Evolutionary conservation across 2,113 vertebrate species (phyloP).

Genomic region (Myotis davidii): DNA sequence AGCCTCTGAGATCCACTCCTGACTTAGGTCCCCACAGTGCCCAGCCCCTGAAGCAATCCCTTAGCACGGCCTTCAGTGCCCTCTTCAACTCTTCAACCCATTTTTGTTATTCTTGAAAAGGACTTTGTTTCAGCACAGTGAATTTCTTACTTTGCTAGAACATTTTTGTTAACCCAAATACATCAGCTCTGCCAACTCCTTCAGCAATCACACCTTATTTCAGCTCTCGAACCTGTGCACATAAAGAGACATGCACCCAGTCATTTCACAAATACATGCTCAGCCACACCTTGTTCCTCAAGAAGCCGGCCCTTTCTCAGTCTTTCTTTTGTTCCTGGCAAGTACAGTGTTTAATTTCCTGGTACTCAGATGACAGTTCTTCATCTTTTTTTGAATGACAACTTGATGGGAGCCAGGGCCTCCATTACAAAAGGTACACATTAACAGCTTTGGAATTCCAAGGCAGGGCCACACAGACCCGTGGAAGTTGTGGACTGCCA

Average conservation of each 20-base stretch:
- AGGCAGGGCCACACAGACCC: neutral
- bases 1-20: neutral
- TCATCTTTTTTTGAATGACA: neutral
- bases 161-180: neutral
- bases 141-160: neutral
- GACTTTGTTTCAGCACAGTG: neutral
- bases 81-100: neutral
- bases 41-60: neutral
- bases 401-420: neutral
- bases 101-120: neutral
- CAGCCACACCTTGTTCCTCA: neutral
- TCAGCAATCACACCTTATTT: neutral
- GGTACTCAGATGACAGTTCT: neutral
- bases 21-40: no score
- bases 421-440: neutral
- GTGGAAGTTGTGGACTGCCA: neutral
- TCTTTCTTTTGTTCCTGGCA: neutral
- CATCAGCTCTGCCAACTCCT: neutral
- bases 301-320: neutral
- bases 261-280: neutral
- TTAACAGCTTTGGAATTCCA: neutral
- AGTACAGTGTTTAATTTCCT: neutral
- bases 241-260: rapidly evolving
- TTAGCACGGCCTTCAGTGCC: neutral
- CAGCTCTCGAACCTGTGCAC: neutral